Evolutionary conservation across 2,797 vertebrate species (phyloP).

Genomic region (Muscicapa comitata): DNA sequence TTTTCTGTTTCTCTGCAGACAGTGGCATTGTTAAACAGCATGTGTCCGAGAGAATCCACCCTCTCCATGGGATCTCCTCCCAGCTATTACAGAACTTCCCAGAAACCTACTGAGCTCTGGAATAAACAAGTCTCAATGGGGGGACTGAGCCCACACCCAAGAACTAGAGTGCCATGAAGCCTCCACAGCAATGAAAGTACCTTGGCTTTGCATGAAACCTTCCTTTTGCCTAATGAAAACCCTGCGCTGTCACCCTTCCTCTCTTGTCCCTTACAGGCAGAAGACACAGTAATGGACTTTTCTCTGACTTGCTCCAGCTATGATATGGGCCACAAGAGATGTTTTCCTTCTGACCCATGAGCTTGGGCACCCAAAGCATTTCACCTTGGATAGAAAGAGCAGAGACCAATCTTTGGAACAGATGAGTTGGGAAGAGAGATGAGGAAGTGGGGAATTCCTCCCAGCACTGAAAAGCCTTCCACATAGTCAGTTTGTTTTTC

Average conservation of each 20-base stretch:
- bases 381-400: neutral
- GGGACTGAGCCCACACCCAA: conserved; percentile 51
- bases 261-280: neutral
- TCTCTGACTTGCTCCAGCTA: neutral
- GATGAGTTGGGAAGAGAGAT: fast-evolving
- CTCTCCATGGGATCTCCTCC: conserved; percentile 42
- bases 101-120: conserved; percentile 44
- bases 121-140: conserved; percentile 56
- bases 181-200: conserved; percentile 59
- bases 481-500: neutral
- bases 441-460: neutral
- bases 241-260: conserved; percentile 33
- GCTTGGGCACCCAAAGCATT: neutral
- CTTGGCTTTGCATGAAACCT: conserved; percentile 29
- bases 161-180: conserved; percentile 29
- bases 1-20: conserved; percentile 50
- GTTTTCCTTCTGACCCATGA: neutral
- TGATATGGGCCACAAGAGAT: neutral
- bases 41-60: conserved; percentile 33
- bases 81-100: conserved; percentile 43
- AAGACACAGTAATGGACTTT: neutral
- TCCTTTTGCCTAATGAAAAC: conserved; percentile 49
- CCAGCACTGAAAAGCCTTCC: neutral
- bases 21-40: conserved; percentile 49
- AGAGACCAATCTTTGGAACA: neutral